Evolutionary conservation across 2,113 vertebrate species (phyloP).

Genomic region (Typhlomys cinereus): DNA sequence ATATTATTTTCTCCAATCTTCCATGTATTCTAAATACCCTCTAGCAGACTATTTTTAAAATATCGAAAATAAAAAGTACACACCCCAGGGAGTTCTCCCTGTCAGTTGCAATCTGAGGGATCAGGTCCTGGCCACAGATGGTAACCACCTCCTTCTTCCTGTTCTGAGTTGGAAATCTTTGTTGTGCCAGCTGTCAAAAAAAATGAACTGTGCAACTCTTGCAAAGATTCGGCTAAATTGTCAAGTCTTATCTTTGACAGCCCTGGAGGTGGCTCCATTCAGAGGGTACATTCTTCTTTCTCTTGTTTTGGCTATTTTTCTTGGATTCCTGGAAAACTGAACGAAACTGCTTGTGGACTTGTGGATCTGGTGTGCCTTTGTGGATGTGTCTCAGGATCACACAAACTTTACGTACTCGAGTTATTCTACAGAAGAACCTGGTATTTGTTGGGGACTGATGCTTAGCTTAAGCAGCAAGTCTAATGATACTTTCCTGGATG

Average conservation of each 20-base stretch:
- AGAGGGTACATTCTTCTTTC: neutral
- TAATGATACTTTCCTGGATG: neutral
- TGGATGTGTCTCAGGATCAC: neutral
- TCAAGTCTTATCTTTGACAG: conserved; percentile 13
- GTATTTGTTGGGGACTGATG: neutral
- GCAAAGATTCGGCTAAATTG: conserved; percentile 17
- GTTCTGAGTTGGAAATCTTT: conserved; percentile 33
- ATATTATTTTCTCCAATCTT: conserved; percentile 37
- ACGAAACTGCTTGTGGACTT: neutral
- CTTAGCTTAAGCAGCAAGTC: neutral
- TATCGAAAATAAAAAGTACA: neutral
- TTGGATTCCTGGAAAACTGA: neutral
- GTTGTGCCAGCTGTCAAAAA: conserved; percentile 47
- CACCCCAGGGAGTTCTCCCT: neutral
- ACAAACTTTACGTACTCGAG: neutral
- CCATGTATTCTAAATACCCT: conserved; percentile 15
- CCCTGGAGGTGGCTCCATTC: neutral
- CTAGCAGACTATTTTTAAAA: conserved; percentile 24
- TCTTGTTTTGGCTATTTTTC: neutral
- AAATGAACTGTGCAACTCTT: conserved; percentile 22
- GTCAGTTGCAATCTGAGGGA: conserved; percentile 13
- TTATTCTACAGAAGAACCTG: neutral
- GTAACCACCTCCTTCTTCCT: conserved; percentile 50
- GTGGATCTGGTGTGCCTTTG: neutral
- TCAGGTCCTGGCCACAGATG: conserved; percentile 61